phyloP scores from a whole-genome alignment of 2,797 vertebrate species.

The Onychomys arenicola region DNA sequence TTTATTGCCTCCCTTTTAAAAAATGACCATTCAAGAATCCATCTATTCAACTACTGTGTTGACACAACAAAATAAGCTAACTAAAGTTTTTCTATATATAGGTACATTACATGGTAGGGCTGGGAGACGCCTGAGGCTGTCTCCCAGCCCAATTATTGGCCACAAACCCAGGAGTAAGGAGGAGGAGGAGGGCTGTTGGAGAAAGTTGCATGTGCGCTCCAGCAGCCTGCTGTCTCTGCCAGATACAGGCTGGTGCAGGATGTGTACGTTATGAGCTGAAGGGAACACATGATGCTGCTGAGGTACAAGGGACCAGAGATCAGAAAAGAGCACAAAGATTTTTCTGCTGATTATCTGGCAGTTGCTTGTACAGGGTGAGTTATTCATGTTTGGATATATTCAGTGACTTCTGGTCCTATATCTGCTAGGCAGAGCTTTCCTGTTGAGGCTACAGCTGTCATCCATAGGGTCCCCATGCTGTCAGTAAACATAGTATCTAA shows the following conservation, averaged over 20 bases:
- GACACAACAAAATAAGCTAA: neutral
- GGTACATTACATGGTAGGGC: rapidly evolving
- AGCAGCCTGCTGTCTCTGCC: neutral
- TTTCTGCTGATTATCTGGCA: neutral
- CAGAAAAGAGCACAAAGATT: neutral
- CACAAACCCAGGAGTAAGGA: neutral
- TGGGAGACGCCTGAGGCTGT: neutral
- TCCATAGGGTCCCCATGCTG: neutral
- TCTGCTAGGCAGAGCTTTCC: neutral
- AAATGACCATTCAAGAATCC: neutral
- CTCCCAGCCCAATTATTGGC: neutral
- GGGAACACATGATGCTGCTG: neutral
- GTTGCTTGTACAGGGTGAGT: neutral
- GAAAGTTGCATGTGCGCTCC: neutral
- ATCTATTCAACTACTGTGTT: neutral
- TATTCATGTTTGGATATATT: neutral
- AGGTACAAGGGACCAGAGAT: neutral
- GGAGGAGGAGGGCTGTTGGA: neutral
- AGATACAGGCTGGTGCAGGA: neutral
- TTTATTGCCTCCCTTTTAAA: neutral
- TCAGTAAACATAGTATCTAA: neutral
- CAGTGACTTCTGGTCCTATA: neutral
- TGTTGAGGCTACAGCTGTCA: neutral
- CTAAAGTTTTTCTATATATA: neutral
- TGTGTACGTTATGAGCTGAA: neutral